Conservation (phyloP, 2,888 invertebrate species). For the Acleris sparsana region DNA sequence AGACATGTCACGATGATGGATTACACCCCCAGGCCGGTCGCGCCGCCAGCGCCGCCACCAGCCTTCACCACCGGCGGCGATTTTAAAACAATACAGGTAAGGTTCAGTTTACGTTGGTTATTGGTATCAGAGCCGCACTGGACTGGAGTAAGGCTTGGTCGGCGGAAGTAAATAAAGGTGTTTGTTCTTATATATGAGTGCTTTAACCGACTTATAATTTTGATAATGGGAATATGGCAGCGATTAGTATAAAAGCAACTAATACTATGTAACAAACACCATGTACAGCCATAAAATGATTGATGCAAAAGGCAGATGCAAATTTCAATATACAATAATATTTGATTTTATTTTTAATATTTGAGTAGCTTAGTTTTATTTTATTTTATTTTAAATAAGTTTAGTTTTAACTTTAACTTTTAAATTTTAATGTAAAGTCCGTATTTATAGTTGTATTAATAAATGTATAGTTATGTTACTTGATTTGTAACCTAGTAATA, state of each 20-base stretch:
- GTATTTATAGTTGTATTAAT: too few relatives aligned
- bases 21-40: conserved; percentile 60
- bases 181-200: conserved; percentile 24
- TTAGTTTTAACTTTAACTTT: too few relatives aligned
- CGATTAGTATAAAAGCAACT: neutral
- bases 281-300: too few relatives aligned
- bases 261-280: too few relatives aligned
- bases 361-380: too few relatives aligned
- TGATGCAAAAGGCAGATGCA: too few relatives aligned
- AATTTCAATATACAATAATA: too few relatives aligned
- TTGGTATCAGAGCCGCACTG: conserved; percentile 20
- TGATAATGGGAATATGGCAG: neutral
- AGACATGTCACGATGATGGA: conserved; percentile 80
- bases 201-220: conserved; percentile 5
- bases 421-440: too few relatives aligned
- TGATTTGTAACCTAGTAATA: too few relatives aligned
- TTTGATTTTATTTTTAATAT: too few relatives aligned
- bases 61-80: neutral
- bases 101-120: conserved; percentile 46
- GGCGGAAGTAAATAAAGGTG: conserved; percentile 24
- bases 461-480: too few relatives aligned
- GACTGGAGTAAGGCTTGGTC: conserved; percentile 7
- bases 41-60: conserved; percentile 43
- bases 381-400: too few relatives aligned
- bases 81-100: neutral